Evolutionary conservation across 37 sponge, comb jelly and placozoan species (phyloP), one percentile per base, ranked within the genome.

Genomic region (Diacarnus erythraeanus): DNA sequence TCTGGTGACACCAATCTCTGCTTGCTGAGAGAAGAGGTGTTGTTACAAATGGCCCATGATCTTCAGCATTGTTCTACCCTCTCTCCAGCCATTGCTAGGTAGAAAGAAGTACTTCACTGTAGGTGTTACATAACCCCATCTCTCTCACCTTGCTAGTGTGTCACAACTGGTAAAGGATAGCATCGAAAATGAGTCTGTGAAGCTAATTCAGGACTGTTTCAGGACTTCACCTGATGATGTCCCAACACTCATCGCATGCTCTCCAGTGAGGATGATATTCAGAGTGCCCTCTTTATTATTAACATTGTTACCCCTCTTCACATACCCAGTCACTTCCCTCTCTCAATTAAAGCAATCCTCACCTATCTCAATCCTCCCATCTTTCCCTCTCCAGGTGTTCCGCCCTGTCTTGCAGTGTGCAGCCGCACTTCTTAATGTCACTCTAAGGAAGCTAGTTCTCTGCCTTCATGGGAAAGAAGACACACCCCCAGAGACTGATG

Each of bases 341-440:
- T 27, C 18, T 27, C 60, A 4, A 3, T 10, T 59, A 4, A n/a
- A 17, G 27, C 23, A n/a, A 17, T 59, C 60, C 6, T 10, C 18
- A 3, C 18, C 6, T 59, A 4, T 59, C 60, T 27, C 18, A 17
- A 59, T 27, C 17, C 60, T 27, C 60, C 26, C 60, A 12, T 65
- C 12, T 10, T 65, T 30, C 34, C 31, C 9, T 25, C 37, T 58
- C 41, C 64, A 86, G 87, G 80, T 87, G 38, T 78, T 88, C 61
- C 76, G 64, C 34, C 83, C 83, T 23, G 42, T 63, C 9, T 42
- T 88, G 21, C 88, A 82, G 58, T 88, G 88, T 82, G 88, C 72
- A 22, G 27, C 78, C 42, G 36, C 74, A 25, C 33, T 88, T 34
- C 43, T 82, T 39, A 77, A 71, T 31, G 71, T 77, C n/a, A 36